Percentiles rank a stretch among this genome's conserved stretches.
Evolutionary conservation across 1,140 invertebrate species (phyloP).

Genomic region (Trichonephila clavipes): DNA sequence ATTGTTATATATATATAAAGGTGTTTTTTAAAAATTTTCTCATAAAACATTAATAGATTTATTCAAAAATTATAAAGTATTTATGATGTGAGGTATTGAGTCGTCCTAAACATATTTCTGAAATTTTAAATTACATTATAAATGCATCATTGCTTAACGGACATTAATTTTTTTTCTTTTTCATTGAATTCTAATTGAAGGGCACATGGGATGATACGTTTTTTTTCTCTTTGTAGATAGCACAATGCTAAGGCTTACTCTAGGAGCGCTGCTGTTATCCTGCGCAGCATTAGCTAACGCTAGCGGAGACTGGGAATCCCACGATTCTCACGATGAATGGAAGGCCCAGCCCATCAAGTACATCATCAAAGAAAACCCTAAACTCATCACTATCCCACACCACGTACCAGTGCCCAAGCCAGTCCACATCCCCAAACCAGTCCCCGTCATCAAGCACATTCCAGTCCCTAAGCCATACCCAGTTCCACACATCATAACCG

Average conservation of each 20-base stretch:
- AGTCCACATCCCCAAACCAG: slow-evolving; percentile 78
- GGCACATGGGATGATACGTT: background rate
- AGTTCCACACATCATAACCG: slow-evolving; percentile 70
- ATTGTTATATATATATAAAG: too few relatives aligned
- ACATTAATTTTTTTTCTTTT: too few relatives aligned
- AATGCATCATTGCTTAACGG: too few relatives aligned
- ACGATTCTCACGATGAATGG: slow-evolving; percentile 61
- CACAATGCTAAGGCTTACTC: slow-evolving; percentile 60
- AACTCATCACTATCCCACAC: slow-evolving; percentile 79
- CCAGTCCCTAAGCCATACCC: slow-evolving; percentile 78
- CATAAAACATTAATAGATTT: too few relatives aligned
- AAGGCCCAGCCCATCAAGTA: slow-evolving; percentile 75
- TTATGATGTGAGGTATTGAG: too few relatives aligned
- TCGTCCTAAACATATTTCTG: too few relatives aligned
- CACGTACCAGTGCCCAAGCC: slow-evolving; percentile 79
- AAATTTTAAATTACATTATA: too few relatives aligned
- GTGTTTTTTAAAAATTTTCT: too few relatives aligned
- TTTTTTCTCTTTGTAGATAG: slow-evolving; percentile 15
- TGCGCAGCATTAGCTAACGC: slow-evolving; percentile 16
- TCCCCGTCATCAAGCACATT: slow-evolving; percentile 77
- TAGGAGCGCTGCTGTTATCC: slow-evolving; percentile 57
- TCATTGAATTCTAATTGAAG: too few relatives aligned
- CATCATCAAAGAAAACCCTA: slow-evolving; percentile 76
- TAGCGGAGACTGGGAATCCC: slow-evolving; percentile 45
- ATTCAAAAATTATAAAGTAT: too few relatives aligned